A percentile compares a stretch with the other conserved stretches of the same genome.
Evolutionary conservation across 2,888 invertebrate genomes (phyloP).

Genomic region (Phorcus lineatus): DNA sequence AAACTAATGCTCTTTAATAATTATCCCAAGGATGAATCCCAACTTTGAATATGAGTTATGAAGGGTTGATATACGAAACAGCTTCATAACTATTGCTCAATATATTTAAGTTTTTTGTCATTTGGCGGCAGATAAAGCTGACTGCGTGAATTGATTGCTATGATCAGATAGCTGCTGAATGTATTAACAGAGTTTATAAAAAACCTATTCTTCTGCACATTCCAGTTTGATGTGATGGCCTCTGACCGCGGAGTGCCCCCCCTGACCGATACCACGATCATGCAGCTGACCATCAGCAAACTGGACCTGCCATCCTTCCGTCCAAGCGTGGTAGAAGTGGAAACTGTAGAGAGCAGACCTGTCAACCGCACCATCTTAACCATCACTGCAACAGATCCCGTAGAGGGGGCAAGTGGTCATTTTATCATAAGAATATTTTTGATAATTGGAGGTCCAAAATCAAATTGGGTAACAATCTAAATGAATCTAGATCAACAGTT

Average conservation of each 20-base stretch:
- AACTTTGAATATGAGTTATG: too few relatives aligned
- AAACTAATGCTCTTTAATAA: too few relatives aligned
- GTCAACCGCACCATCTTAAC: slow-evolving; percentile 23
- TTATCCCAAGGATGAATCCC: too few relatives aligned
- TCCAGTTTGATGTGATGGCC: slow-evolving; percentile 82
- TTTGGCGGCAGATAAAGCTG: too few relatives aligned
- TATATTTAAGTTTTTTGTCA: too few relatives aligned
- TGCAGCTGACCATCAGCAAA: slow-evolving; percentile 81
- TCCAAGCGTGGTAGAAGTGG: slow-evolving; percentile 24
- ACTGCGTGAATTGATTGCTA: too few relatives aligned
- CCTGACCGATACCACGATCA: slow-evolving; percentile 87
- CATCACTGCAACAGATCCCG: slow-evolving; percentile 39
- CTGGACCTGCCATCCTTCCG: slow-evolving; percentile 43
- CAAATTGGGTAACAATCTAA: too few relatives aligned
- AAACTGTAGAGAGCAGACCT: slow-evolving; percentile 33
- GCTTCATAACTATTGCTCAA: too few relatives aligned
- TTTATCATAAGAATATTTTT: background rate
- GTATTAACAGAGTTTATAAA: too few relatives aligned
- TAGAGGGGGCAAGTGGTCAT: slow-evolving; percentile 36
- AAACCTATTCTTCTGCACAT: background rate
- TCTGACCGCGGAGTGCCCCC: slow-evolving; percentile 89
- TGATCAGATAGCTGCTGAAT: too few relatives aligned
- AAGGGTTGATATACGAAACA: too few relatives aligned
- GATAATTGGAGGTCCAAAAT: background rate
- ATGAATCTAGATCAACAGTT: too few relatives aligned